A percentile compares a stretch with the other conserved stretches of the same genome.
Evolutionary conservation across 1,140 invertebrate genomes (phyloP).

Genomic region (Lepidurus couesii): DNA sequence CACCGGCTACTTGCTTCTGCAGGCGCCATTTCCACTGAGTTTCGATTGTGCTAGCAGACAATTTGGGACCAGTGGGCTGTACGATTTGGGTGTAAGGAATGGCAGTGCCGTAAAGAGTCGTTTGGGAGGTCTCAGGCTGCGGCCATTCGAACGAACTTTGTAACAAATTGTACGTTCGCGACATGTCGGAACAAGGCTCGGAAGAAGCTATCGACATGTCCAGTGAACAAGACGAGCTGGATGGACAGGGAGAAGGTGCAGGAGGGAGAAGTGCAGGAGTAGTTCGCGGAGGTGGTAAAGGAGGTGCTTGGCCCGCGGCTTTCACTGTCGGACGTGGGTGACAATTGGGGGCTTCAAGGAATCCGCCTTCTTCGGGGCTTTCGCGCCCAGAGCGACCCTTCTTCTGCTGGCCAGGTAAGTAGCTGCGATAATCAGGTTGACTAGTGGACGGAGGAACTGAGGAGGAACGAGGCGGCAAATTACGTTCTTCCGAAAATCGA

Average conservation of each 20-base stretch:
- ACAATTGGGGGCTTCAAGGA: conserved; percentile 23
- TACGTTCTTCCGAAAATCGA: neutral
- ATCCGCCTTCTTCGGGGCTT: conserved; percentile 34
- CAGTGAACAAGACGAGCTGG: conserved; percentile 31
- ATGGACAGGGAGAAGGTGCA: conserved; percentile 24
- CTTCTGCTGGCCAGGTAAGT: neutral
- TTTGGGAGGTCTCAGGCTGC: neutral
- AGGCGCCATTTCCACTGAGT: conserved; percentile 4
- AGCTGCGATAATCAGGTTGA: conserved; percentile 15
- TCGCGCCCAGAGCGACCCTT: conserved; percentile 24
- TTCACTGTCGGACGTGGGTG: neutral
- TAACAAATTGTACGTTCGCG: neutral
- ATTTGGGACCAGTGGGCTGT: neutral
- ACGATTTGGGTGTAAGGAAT: neutral
- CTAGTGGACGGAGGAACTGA: conserved; percentile 7
- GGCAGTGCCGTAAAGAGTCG: neutral
- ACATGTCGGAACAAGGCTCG: neutral
- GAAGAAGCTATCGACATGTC: conserved; percentile 32
- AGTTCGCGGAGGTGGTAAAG: neutral
- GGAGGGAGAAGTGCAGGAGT: neutral
- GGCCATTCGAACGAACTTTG: conserved; percentile 28
- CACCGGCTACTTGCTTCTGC: neutral
- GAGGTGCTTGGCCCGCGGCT: neutral
- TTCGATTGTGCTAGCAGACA: neutral
- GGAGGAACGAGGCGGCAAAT: neutral